A percentile compares a stretch with the other conserved stretches of the same genome.
phyloP scores from a whole-genome alignment of 1,140 invertebrate genomes.

The Lanistes nyassanus region DNA sequence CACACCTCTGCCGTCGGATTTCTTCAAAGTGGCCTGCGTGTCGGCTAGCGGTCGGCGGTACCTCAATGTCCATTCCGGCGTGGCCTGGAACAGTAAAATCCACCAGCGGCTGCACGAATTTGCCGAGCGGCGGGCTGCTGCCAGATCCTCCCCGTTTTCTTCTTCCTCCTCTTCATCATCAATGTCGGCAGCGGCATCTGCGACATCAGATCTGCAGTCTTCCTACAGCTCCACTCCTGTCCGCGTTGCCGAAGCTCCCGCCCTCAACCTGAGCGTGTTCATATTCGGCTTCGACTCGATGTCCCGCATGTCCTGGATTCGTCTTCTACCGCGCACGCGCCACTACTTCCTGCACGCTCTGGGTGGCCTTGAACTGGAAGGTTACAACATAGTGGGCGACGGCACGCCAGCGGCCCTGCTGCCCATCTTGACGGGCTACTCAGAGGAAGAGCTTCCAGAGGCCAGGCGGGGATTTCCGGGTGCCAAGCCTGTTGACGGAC shows the following conservation, averaged over 20 bases:
- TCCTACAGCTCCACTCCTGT: neutral
- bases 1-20: slow-evolving; percentile 46
- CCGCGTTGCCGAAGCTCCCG: no score
- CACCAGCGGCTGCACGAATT: slow-evolving; percentile 15
- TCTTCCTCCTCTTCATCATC: neutral
- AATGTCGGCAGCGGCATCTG: neutral
- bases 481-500: slow-evolving; percentile 78
- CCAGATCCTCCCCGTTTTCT: neutral
- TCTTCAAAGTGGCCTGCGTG: slow-evolving; percentile 57
- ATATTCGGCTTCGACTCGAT: slow-evolving; percentile 92
- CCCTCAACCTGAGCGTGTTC: slow-evolving; percentile 77
- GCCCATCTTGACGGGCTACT: slow-evolving; percentile 87
- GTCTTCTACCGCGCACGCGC: slow-evolving; percentile 86
- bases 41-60: slow-evolving; percentile 48
- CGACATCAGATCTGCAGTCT: neutral
- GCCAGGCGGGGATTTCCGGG: slow-evolving; percentile 77
- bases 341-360: slow-evolving; percentile 78
- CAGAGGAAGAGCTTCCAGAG: slow-evolving; percentile 75
- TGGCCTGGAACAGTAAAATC: slow-evolving; percentile 40
- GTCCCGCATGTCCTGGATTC: slow-evolving; percentile 85
- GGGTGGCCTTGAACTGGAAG: slow-evolving; percentile 78
- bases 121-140: neutral
- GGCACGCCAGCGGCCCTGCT: slow-evolving; percentile 93
- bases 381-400: slow-evolving; percentile 94
- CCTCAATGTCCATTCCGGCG: slow-evolving; percentile 56